Percentiles rank a stretch among this genome's conserved stretches.
Evolutionary conservation across 2,113 vertebrate genomes (phyloP).

Genomic region (Mungos mungo): DNA sequence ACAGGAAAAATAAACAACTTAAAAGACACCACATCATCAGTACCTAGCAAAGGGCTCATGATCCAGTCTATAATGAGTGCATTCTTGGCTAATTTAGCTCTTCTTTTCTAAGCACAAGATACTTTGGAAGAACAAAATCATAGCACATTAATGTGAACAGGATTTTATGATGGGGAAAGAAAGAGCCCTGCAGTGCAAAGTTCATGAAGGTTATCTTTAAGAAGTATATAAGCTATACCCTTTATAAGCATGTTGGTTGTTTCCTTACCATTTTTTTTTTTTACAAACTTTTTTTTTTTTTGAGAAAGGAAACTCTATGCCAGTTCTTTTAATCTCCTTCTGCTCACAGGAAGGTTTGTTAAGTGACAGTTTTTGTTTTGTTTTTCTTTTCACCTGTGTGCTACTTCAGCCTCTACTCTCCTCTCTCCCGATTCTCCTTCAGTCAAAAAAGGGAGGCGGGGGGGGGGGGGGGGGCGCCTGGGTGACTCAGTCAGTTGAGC

Average conservation of each 20-base stretch:
- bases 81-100: slow-evolving; percentile 27
- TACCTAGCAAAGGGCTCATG: background rate
- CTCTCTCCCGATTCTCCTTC: background rate
- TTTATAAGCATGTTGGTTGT: background rate
- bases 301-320: background rate
- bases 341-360: background rate
- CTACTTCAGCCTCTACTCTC: background rate
- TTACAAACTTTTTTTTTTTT: background rate
- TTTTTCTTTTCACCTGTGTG: slow-evolving; percentile 17
- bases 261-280: background rate
- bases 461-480: background rate
- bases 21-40: background rate
- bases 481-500: no score
- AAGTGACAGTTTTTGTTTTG: background rate
- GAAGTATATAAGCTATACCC: background rate
- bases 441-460: background rate
- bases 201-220: slow-evolving; percentile 6
- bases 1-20: background rate
- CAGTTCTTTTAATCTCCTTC: background rate
- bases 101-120: background rate
- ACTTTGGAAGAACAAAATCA: slow-evolving; percentile 38
- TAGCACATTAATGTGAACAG: slow-evolving; percentile 16
- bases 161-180: background rate
- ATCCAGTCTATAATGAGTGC: background rate
- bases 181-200: background rate